Evolutionary conservation across 2,888 invertebrate species (phyloP), one percentile per base, ranked within the genome.

Genomic region (Scaptomyza flava): DNA sequence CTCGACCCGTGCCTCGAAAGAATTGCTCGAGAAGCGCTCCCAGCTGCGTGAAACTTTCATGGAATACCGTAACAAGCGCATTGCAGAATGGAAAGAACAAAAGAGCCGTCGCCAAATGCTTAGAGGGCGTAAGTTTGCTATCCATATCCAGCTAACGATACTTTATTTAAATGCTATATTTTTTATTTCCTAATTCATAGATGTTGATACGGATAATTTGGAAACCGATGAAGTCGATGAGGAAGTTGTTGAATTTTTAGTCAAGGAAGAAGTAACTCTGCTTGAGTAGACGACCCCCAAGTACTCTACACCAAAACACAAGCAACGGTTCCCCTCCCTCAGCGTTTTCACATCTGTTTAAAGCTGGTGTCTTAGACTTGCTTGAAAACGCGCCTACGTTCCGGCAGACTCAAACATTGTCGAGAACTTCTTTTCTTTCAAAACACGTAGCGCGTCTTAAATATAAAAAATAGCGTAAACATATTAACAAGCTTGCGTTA

Each of bases 241-340:
- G 91, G 98, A 99, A 93, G 94, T 96, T 90, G 96, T 99, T 90
- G 98, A 99, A 95, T 98, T 98, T 96, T 97, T 99, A 94, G 95
- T 98, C 91, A 98, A 98, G 94, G 98, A 98, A 94, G 98, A 98
- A 94, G 94, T 95, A 89, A 96, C 95, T 20, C 92, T 95, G 82
- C 93, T 96, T 91, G 96, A 96, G 93, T 96, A 95, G 82, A 85
- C 88, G 76, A 81, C 79, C 72, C 74, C 89, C 73, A 6, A n/a
- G 11, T 3, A 34, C 20, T 27, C 4, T 50, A 45, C 54, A 31
- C n/a, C 51, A 17, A 50, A n/a, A 4, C 43, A 46, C 56, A 30
- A 30, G 9, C 20, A 34, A 34, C 34, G 23, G 23, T 34, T 23
- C 14, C 23, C 23, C 11, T 11, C 27, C 34, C 42, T 31, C 23